Conservation (phyloP, 2,113 vertebrate species). For the Sylvia atricapilla region DNA sequence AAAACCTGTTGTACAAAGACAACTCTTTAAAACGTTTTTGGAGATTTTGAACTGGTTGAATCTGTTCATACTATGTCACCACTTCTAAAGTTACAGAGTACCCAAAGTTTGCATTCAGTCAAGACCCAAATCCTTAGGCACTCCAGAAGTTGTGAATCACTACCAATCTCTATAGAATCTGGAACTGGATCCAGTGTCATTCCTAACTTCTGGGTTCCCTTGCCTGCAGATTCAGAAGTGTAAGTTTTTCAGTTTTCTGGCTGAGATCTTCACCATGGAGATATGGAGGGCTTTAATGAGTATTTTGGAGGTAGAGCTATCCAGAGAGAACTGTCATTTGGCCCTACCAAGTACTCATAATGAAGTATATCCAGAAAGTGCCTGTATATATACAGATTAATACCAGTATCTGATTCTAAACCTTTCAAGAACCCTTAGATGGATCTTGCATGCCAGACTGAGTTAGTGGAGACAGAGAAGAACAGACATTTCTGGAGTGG, state of each 20-base stretch:
- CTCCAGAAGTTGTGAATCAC: neutral
- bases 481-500: neutral
- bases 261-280: neutral
- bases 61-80: neutral
- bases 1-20: neutral
- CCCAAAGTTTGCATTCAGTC: neutral
- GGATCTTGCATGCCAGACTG: neutral
- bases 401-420: neutral
- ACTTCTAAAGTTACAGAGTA: neutral
- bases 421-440: neutral
- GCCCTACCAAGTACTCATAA: neutral
- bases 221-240: neutral
- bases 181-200: neutral
- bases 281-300: neutral
- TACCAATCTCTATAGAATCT: neutral
- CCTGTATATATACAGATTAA: accelerated
- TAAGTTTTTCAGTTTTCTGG: neutral
- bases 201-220: neutral
- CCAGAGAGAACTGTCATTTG: neutral
- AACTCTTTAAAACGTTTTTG: neutral
- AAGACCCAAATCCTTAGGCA: neutral
- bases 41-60: neutral
- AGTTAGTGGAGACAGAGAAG: neutral
- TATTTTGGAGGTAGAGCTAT: neutral
- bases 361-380: neutral